These are phyloP conservation scores for Eupithecia pulchellata DNA, from an alignment of 2,888 invertebrate species.

Conservation along the genomic window DNA sequence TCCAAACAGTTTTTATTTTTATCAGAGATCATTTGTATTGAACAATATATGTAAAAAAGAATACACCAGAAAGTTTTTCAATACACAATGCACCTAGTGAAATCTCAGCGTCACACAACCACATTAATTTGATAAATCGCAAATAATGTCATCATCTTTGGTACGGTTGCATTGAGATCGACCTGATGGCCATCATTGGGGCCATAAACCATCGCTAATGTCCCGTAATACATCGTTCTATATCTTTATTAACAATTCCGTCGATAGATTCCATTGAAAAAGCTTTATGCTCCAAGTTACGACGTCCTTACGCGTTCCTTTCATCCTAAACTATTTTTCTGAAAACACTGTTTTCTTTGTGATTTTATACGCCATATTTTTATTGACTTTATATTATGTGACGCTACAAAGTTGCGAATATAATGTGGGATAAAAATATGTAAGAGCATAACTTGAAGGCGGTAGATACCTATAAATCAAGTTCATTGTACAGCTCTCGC, in stretches of 20 bases:
- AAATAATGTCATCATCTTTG: slow-evolving; percentile 51
- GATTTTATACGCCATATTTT: slow-evolving; percentile 82
- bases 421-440: slow-evolving; percentile 70
- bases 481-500: slow-evolving; percentile 53
- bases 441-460: slow-evolving; percentile 72
- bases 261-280: slow-evolving; percentile 81
- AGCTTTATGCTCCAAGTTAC: slow-evolving; percentile 79
- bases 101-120: slow-evolving; percentile 27
- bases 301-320: slow-evolving; percentile 80
- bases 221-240: slow-evolving; percentile 79
- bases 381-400: slow-evolving; percentile 65
- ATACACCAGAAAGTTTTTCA: background rate
- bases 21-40: too few species aligned
- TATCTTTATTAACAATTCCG: slow-evolving; percentile 84
- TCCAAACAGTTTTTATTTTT: too few species aligned
- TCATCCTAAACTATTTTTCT: slow-evolving; percentile 81
- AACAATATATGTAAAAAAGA: background rate
- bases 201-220: slow-evolving; percentile 81
- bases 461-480: slow-evolving; percentile 81
- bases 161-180: slow-evolving; percentile 73
- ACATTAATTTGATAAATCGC: slow-evolving; percentile 64
- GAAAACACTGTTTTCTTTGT: slow-evolving; percentile 84
- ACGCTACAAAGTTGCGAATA: slow-evolving; percentile 76
- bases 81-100: slow-evolving; percentile 13
- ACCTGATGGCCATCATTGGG: slow-evolving; percentile 67